Percentiles rank a stretch among this genome's conserved stretches.
These are phyloP conservation scores for Triplophysa dalaica DNA, from an alignment of 2,113 vertebrate species.

Conservation along the genomic window DNA sequence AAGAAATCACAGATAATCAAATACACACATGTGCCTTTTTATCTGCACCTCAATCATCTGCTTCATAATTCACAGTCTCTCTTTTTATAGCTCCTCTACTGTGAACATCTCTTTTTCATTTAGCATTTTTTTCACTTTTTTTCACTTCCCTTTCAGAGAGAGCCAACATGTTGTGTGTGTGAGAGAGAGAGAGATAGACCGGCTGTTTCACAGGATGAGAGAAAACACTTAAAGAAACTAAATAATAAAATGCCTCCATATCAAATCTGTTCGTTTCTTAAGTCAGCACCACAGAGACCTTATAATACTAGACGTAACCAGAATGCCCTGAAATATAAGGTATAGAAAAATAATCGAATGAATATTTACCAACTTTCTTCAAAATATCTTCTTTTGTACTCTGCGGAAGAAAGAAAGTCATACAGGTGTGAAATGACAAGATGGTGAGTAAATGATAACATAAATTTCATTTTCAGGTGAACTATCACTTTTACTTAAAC, in stretches of 20 bases:
- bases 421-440: no score
- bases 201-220: background rate
- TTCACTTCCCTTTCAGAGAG: background rate
- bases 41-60: conserved; percentile 2
- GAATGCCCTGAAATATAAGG: background rate
- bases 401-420: no score
- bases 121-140: background rate
- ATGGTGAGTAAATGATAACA: no score
- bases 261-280: background rate
- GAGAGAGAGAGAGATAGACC: background rate
- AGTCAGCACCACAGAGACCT: background rate
- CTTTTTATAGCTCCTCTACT: conserved; percentile 11
- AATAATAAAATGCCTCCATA: conserved; percentile 32
- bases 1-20: conserved; percentile 5
- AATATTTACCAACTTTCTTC: no score
- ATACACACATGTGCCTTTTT: conserved; percentile 9
- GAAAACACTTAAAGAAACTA: conserved; percentile 12
- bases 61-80: conserved; percentile 13
- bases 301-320: background rate
- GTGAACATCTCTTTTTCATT: background rate
- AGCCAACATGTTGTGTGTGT: background rate
- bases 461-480: no score
- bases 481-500: no score
- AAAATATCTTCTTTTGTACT: no score
- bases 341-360: no score